A percentile compares a stretch with the other conserved stretches of the same genome.
Evolutionary conservation across 2,888 invertebrate genomes (phyloP).

Genomic region (Amitus sp.): DNA sequence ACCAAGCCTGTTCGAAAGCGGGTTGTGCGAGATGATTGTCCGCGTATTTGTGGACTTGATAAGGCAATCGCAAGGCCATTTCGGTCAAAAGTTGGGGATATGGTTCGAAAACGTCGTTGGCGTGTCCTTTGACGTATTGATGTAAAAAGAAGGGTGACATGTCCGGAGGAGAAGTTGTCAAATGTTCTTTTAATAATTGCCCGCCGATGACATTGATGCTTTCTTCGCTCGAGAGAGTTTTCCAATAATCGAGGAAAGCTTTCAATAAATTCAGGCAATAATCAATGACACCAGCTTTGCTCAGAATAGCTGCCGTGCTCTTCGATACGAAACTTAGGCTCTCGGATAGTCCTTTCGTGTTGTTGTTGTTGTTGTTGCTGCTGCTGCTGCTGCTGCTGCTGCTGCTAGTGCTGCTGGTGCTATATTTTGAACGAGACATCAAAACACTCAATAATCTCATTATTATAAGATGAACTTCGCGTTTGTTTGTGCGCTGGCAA

Average conservation of each 20-base stretch:
- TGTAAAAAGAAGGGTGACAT: constrained; percentile 95
- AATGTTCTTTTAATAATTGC: constrained; percentile 83
- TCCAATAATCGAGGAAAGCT: constrained; percentile 82
- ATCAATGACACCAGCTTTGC: constrained; percentile 76
- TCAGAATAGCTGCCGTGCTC: constrained; percentile 76
- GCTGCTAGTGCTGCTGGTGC: too few species aligned
- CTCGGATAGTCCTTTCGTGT: constrained; percentile 51
- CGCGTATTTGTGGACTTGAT: constrained; percentile 86
- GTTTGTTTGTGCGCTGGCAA: constrained; percentile 75
- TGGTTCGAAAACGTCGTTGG: constrained; percentile 91
- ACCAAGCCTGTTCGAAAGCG: constrained; percentile 72
- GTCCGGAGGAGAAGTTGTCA: constrained; percentile 86
- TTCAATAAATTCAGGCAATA: constrained; percentile 79
- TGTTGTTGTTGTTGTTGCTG: too few species aligned
- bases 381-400: too few species aligned
- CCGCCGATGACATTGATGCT: constrained; percentile 69
- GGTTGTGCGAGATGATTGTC: constrained; percentile 57
- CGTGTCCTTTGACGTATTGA: constrained; percentile 91
- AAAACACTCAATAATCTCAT: constrained; percentile 88
- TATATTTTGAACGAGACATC: constrained; percentile 79
- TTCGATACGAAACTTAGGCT: constrained; percentile 73
- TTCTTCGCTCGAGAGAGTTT: constrained; percentile 66
- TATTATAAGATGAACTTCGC: constrained; percentile 89
- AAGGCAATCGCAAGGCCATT: constrained; percentile 92
- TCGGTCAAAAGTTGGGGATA: constrained; percentile 95